A percentile compares a stretch with the other conserved stretches of the same genome.
Conservation (phyloP, 2,797 vertebrate species). For the Coregonus suidteri region DNA sequence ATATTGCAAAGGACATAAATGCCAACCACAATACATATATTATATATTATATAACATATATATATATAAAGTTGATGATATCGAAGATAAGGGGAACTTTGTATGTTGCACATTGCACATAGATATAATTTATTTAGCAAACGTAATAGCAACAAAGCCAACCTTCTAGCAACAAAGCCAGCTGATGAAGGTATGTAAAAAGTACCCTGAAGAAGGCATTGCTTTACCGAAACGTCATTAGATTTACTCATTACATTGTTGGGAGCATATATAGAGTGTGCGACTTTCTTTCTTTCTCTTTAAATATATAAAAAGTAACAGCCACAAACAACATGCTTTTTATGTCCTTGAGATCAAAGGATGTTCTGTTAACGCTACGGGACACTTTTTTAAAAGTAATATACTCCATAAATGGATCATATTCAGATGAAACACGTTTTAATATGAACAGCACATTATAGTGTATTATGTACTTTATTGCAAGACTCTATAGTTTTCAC, state of each 20-base stretch:
- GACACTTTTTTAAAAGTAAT: neutral
- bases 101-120: neutral
- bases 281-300: neutral
- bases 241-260: neutral
- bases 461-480: neutral
- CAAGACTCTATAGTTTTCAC: neutral
- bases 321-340: constrained; percentile 4
- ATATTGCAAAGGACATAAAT: neutral
- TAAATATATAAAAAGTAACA: neutral
- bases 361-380: neutral
- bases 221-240: neutral
- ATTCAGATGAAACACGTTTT: constrained; percentile 1
- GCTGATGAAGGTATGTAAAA: neutral
- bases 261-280: neutral
- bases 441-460: constrained; percentile 6
- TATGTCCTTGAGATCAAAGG: constrained; percentile 23
- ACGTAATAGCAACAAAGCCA: neutral
- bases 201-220: neutral
- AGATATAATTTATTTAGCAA: neutral
- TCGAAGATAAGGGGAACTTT: neutral
- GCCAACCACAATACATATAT: neutral
- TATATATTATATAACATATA: neutral
- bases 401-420: neutral
- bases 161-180: too few relatives aligned
- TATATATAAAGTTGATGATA: neutral